phyloP scores from a whole-genome alignment of 1,140 invertebrate genomes.

The Platorchestia sp. region DNA sequence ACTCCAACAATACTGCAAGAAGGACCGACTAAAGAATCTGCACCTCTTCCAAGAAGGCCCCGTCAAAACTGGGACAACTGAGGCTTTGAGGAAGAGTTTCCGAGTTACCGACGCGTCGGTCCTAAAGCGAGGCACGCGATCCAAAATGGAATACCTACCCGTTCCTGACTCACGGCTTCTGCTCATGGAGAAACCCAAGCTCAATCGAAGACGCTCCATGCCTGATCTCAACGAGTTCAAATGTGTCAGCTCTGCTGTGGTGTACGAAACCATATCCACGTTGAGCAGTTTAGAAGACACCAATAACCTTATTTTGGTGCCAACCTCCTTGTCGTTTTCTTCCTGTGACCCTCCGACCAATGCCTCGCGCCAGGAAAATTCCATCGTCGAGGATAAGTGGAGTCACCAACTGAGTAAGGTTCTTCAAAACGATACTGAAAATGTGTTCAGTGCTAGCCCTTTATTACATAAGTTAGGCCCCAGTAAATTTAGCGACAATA shows the following conservation, averaged over 20 bases:
- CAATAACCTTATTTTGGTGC: conserved; percentile 60
- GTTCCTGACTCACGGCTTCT: conserved; percentile 60
- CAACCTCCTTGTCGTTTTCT: conserved; percentile 21
- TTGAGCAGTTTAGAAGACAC: conserved; percentile 60
- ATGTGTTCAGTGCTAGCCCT: conserved; percentile 59
- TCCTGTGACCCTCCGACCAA: background rate
- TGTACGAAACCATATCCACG: conserved; percentile 63
- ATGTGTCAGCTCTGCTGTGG: conserved; percentile 62
- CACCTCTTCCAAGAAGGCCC: background rate
- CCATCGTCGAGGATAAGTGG: conserved; percentile 52
- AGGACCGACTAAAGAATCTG: background rate
- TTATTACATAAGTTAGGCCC: conserved; percentile 51
- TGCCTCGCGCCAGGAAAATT: background rate
- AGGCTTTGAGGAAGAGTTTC: conserved; percentile 58
- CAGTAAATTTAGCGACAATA: background rate
- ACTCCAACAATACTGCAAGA: conserved; percentile 19
- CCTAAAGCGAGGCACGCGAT: background rate
- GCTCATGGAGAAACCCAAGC: conserved; percentile 59
- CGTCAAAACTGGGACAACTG: conserved; percentile 58
- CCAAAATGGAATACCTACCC: conserved; percentile 30
- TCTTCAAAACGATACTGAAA: conserved; percentile 61
- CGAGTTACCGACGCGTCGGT: conserved; percentile 44
- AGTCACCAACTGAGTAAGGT: conserved; percentile 58
- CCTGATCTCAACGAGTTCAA: conserved; percentile 63
- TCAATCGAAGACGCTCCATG: conserved; percentile 65